A percentile compares a stretch with the other conserved stretches of the same genome.
phyloP scores from a whole-genome alignment of 2,797 vertebrate species.

The Gymnoscopelus braueri region DNA sequence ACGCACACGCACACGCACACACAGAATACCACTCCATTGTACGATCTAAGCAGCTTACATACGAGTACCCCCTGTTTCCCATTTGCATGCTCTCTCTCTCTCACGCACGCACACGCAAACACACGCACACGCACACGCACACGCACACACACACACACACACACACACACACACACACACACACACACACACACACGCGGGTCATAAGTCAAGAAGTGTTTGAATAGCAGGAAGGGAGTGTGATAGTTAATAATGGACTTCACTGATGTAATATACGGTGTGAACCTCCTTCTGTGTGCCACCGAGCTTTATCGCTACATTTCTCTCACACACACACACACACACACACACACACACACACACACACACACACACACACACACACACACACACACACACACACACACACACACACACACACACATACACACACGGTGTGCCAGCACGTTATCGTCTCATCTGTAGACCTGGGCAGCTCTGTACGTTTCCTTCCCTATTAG shows the following conservation, averaged over 20 bases:
- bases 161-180: slow-evolving; percentile 22
- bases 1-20: background rate
- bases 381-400: slow-evolving; percentile 12
- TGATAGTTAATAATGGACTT: slow-evolving; percentile 61
- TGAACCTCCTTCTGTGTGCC: slow-evolving; percentile 59
- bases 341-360: slow-evolving; percentile 15
- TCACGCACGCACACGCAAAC: background rate
- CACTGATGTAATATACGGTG: slow-evolving; percentile 68
- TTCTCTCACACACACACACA: slow-evolving; percentile 4
- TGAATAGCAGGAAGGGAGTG: slow-evolving; percentile 77
- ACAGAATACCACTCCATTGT: background rate
- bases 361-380: slow-evolving; percentile 11
- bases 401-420: slow-evolving; percentile 15
- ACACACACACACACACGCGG: slow-evolving; percentile 9
- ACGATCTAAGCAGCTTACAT: background rate
- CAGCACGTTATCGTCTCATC: slow-evolving; percentile 64
- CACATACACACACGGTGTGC: slow-evolving; percentile 21
- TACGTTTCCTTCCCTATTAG: slow-evolving; percentile 59
- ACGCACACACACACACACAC: background rate
- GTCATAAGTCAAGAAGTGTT: slow-evolving; percentile 64
- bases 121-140: background rate
- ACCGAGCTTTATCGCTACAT: slow-evolving; percentile 38
- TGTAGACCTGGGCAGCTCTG: slow-evolving; percentile 56
- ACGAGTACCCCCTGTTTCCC: background rate
- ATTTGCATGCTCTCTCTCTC: background rate